Evolutionary conservation across 2,888 invertebrate genomes (phyloP).

Genomic region (Ectropis crepuscularia): DNA sequence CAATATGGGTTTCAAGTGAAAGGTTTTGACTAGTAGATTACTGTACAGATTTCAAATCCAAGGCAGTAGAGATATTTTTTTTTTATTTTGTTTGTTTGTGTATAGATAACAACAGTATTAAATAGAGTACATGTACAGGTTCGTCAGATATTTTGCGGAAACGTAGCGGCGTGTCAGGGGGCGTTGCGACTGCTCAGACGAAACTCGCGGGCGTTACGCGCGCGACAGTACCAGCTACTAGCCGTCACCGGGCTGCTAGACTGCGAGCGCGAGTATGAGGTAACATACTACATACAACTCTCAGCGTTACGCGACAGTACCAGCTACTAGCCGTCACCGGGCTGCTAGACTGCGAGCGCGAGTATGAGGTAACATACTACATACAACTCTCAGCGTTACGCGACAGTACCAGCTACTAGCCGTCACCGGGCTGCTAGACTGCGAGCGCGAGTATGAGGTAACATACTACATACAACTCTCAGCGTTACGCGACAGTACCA

Average conservation of each 20-base stretch:
- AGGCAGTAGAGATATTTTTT: no score
- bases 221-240: slow-evolving; percentile 94
- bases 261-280: slow-evolving; percentile 90
- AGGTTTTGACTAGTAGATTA: no score
- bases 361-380: slow-evolving; percentile 86
- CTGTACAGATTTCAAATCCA: no score
- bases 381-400: no score
- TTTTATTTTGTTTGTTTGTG: not conserved
- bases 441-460: slow-evolving; percentile 91
- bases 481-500: slow-evolving; percentile 71
- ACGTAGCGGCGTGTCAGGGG: slow-evolving; percentile 49
- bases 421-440: slow-evolving; percentile 89
- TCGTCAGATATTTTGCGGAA: slow-evolving; percentile 62
- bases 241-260: slow-evolving; percentile 90
- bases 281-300: slow-evolving; percentile 49
- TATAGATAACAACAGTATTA: not conserved
- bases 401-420: slow-evolving; percentile 89
- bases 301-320: no score
- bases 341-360: slow-evolving; percentile 88
- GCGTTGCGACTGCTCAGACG: slow-evolving; percentile 86
- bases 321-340: slow-evolving; percentile 93
- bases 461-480: not conserved
- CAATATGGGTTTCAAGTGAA: no score
- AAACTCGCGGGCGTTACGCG: slow-evolving; percentile 90
- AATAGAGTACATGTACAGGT: slow-evolving; percentile 49